Evolutionary conservation across 2,113 vertebrate genomes (phyloP), one percentile per base, ranked within the genome.

Genomic region (Nesoenas mayeri): DNA sequence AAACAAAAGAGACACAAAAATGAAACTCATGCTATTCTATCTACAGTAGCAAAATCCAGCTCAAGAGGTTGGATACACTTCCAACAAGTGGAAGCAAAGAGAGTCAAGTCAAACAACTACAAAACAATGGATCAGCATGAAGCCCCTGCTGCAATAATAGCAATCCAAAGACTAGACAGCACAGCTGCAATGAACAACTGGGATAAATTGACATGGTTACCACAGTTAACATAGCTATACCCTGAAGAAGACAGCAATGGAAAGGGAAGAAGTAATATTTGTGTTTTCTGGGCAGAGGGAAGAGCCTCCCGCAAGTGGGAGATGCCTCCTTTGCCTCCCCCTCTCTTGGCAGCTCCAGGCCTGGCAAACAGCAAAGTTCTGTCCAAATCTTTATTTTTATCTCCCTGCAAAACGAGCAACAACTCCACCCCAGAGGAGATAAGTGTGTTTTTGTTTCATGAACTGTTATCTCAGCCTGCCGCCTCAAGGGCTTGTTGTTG

Each of bases 1-100:
- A 81, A 92, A 85, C 77, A 95, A 98, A 91, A 97, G 29, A 96
- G 38, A 97, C 80, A 92, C 64, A 71, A 96, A 96, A 97, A 87
- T 85, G 40, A 93, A 95, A 89, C 47, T 86, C n/a, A 6, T 0
- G 4, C 24, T 75, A 16, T 89, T 85, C 42, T 50, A 67, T 16
- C 50, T 66, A 53, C 10, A 66, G 57, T n/a, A 82, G 67, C 51
- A 79, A 84, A 96, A 92, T 64, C 58, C 77, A 85, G 8, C 57
- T 84, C 42, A 75, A 57, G 72, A 78, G 69, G 57, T 9, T 16
- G 50, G 34, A 86, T 75, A 12, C 28, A 36, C 6, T 17, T 84
- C 32, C 48, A 85, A 42, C 11, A 61, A 61, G 40, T 32, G 25
- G 66, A 65, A 83, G 19, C 25, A 88, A 81, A 73, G 9, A 81